Evolutionary conservation across 2,113 vertebrate genomes (phyloP).

Genomic region (Corythoichthys intestinalis): DNA sequence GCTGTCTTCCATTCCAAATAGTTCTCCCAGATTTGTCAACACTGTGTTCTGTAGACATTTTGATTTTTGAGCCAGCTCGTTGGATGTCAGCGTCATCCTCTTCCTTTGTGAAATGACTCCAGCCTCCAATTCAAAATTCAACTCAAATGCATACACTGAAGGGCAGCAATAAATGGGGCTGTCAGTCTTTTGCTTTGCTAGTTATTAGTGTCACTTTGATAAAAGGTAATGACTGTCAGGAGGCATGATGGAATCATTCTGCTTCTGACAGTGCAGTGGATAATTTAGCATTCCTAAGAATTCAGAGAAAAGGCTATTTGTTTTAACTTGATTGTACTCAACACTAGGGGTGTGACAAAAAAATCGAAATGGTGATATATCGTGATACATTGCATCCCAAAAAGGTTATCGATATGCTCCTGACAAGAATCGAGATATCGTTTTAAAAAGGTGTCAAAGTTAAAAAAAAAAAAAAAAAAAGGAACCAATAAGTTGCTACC

Average conservation of each 20-base stretch:
- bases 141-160: conserved; percentile 24
- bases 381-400: no score
- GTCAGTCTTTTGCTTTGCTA: conserved; percentile 17
- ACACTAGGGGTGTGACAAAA: no score
- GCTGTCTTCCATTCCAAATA: conserved; percentile 26
- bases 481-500: no score
- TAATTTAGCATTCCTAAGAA: background rate
- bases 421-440: no score
- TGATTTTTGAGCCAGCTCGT: conserved; percentile 16
- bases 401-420: no score
- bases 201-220: background rate
- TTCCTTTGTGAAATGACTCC: conserved; percentile 38
- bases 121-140: conserved; percentile 16
- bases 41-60: conserved; percentile 33
- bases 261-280: background rate
- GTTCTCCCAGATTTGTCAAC: conserved; percentile 35
- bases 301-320: no score
- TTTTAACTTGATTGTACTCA: no score
- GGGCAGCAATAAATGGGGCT: conserved; percentile 30
- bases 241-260: background rate
- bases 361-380: no score
- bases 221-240: background rate
- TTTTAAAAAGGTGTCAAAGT: no score
- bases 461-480: no score
- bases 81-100: conserved; percentile 21